Evolutionary conservation across 2,113 vertebrate species (phyloP).

Genomic region (Macrotus californicus): DNA sequence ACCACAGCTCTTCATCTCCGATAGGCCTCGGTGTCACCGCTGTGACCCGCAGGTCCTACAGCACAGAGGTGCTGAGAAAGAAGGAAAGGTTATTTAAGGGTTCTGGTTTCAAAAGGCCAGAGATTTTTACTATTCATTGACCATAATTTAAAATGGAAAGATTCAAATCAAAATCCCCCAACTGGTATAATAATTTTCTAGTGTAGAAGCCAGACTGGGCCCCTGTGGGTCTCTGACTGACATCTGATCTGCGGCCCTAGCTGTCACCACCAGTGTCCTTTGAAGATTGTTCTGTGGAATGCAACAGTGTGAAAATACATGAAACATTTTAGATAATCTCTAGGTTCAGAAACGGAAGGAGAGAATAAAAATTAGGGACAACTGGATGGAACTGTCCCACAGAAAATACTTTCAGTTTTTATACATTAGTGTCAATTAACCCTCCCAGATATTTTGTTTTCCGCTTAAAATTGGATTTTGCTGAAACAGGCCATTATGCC

Average conservation of each 20-base stretch:
- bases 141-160: neutral
- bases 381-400: neutral
- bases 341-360: constrained; percentile 13
- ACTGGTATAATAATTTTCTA: neutral
- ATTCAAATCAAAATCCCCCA: neutral
- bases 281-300: neutral
- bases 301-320: neutral
- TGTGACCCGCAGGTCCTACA: neutral
- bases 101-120: neutral
- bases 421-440: neutral
- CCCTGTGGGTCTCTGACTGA: neutral
- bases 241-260: neutral
- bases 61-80: neutral
- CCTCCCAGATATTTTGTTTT: neutral
- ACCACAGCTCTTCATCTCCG: neutral
- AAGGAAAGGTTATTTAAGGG: neutral
- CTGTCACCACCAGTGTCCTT: neutral
- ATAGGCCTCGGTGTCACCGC: neutral
- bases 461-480: neutral
- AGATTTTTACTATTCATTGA: neutral
- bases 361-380: neutral
- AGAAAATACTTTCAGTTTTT: neutral
- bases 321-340: neutral
- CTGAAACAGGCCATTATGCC: neutral
- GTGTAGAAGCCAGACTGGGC: neutral